Base-by-base conservation (phyloP, 2,888 invertebrate genomes). In the Trichopria drosophilae region DNA sequence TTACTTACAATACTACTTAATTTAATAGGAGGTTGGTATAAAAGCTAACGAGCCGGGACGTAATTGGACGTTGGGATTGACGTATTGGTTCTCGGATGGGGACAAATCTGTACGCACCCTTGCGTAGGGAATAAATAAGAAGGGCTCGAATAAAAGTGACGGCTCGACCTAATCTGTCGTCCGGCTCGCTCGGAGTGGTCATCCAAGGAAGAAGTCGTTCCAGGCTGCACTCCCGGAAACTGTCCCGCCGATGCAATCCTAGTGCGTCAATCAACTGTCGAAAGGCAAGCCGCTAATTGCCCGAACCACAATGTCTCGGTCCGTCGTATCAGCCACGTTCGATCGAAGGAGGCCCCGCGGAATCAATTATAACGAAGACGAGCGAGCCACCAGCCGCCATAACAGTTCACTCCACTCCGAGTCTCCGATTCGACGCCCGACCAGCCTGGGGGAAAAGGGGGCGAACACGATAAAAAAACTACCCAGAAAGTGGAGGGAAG, bases 301-400 rank as follows among this genome's bases (percentile, higher is more conserved):
- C 45, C 28, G 31, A 44, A 36, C 51, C 47, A 34, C 46, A 47
- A 64, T 67, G 65, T 70, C 67, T 67, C 64, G 69, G 42, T n/a
- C n/a, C n/a, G n/a, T n/a, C n/a, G n/a, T n/a, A n/a, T n/a, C n/a
- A n/a, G n/a, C n/a, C n/a, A n/a, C 43, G 41, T 26, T 26, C 2
- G 53, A 52, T 61, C 43, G 58, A 6, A 56, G 58, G 57, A 46
- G 49, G 26, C 52, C 60, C 65, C 65, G 60, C 67, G 60, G 66
- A 70, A 70, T 69, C 69, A 69, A 70, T 71, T 69, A 69, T 65
- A 63, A 66, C 59, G 65, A 66, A 66, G 67, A 67, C 64, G 64
- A n/a, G n/a, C n/a, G n/a, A 62, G 67, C 64, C 60, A 57, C 52
- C 52, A 53, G 53, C 50, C 58, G 59, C 60, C 60, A 61, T 47